Conservation (phyloP, 2,888 invertebrate genomes). For the Geophilus truncorum region DNA sequence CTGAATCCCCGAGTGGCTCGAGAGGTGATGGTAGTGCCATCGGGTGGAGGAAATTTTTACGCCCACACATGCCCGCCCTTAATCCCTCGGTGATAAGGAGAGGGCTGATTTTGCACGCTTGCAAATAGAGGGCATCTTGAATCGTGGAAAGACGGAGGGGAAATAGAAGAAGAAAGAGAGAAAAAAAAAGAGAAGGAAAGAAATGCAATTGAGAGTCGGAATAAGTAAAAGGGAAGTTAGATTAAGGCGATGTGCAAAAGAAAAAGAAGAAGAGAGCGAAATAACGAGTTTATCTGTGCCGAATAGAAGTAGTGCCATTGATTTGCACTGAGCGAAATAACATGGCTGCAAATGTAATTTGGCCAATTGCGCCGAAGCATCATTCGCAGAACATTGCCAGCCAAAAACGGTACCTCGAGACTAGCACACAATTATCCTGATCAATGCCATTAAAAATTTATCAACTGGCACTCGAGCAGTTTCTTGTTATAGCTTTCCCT, state of each 20-base stretch:
- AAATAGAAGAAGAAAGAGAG: too few relatives aligned
- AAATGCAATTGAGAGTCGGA: neutral
- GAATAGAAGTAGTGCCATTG: neutral
- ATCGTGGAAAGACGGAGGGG: neutral
- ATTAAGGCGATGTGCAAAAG: neutral
- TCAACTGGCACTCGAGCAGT: neutral
- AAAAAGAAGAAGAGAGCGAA: neutral
- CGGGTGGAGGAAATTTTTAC: neutral
- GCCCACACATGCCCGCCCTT: neutral
- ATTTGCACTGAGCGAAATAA: neutral
- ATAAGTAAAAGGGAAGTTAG: neutral
- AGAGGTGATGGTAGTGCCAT: neutral
- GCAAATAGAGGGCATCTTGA: neutral
- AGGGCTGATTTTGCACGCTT: neutral
- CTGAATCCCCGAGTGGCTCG: neutral
- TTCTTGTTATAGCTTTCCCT: neutral
- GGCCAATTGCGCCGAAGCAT: neutral
- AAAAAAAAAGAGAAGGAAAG: neutral
- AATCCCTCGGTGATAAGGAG: neutral
- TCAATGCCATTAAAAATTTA: neutral
- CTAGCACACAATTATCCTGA: neutral
- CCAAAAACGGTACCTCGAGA: neutral
- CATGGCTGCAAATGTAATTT: neutral
- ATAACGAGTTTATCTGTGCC: neutral
- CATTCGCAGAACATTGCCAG: neutral